Conservation (phyloP, 2,888 invertebrate genomes). For the Cremastinae sp. region DNA sequence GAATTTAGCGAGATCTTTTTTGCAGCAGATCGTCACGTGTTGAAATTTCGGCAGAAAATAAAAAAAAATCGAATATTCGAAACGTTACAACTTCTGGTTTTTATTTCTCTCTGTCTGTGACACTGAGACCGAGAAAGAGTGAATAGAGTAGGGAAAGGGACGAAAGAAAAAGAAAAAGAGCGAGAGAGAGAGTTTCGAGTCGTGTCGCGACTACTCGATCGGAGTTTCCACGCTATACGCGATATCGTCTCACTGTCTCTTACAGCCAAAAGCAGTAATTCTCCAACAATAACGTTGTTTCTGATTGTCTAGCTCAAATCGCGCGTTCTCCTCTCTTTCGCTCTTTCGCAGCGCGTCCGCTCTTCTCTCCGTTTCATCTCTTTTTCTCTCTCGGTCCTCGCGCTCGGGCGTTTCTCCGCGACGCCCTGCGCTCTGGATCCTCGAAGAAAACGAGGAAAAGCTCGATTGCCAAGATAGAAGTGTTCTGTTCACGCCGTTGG, state of each 20-base stretch:
- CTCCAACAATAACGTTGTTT: slow-evolving; percentile 45
- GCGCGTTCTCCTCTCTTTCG: neutral
- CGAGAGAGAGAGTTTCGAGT: slow-evolving; percentile 2
- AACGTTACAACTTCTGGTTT: no score
- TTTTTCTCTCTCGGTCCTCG: neutral
- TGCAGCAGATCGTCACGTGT: no score
- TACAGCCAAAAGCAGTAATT: slow-evolving; percentile 39
- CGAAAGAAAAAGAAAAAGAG: no score
- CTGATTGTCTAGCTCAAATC: slow-evolving; percentile 23
- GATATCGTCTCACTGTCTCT: slow-evolving; percentile 33
- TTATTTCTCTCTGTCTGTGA: slow-evolving; percentile 24
- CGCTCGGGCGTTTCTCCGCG: neutral
- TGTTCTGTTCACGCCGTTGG: slow-evolving; percentile 23
- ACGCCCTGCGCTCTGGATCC: slow-evolving; percentile 11
- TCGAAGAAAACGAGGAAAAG: slow-evolving; percentile 32
- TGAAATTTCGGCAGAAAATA: no score
- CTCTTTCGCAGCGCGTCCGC: neutral
- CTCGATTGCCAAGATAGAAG: slow-evolving; percentile 50
- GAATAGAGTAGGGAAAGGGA: slow-evolving; percentile 28
- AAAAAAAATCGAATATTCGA: no score
- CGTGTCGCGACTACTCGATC: slow-evolving; percentile 38
- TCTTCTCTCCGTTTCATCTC: neutral
- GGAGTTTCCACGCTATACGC: slow-evolving; percentile 1
- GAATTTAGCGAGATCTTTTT: no score
- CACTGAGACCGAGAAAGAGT: neutral